Conservation (phyloP, 1,140 invertebrate genomes). For the Papilio xuthus region DNA sequence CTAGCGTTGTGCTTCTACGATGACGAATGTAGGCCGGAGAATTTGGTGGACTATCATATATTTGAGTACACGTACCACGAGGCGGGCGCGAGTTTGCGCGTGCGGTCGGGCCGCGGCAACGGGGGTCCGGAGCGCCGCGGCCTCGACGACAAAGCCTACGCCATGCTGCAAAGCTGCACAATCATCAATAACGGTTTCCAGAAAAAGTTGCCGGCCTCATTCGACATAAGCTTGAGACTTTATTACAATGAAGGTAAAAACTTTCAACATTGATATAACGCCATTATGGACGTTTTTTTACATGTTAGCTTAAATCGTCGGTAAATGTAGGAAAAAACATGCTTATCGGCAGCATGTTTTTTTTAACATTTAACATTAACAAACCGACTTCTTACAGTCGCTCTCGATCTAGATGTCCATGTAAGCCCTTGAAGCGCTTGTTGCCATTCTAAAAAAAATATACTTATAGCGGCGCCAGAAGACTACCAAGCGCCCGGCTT, state of each 20-base stretch:
- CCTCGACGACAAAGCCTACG: background rate
- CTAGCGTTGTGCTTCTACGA: constrained; percentile 70
- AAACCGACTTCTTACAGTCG: too few relatives aligned
- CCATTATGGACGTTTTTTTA: too few relatives aligned
- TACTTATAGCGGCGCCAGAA: constrained; percentile 54
- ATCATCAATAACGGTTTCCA: constrained; percentile 30
- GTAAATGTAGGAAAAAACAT: too few relatives aligned
- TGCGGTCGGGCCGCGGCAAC: constrained; percentile 49
- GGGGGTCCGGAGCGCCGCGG: constrained; percentile 13
- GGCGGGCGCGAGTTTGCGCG: constrained; percentile 56
- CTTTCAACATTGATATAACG: too few relatives aligned
- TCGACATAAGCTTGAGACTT: constrained; percentile 62
- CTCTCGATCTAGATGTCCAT: too few relatives aligned
- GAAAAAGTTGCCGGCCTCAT: constrained; percentile 44
- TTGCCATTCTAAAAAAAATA: background rate
- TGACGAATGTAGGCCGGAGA: constrained; percentile 56
- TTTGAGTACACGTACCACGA: constrained; percentile 67
- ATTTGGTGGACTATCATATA: constrained; percentile 65
- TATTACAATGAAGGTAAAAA: constrained; percentile 72
- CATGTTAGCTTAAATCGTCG: background rate
- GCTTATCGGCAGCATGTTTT: too few relatives aligned
- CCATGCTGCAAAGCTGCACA: background rate
- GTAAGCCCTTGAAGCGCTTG: too few relatives aligned
- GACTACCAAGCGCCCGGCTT: constrained; percentile 70
- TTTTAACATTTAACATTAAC: too few relatives aligned